These are phyloP conservation scores for Troglohyphantes excavatus DNA, from an alignment of 2,888 invertebrate genomes.

Conservation along the genomic window DNA sequence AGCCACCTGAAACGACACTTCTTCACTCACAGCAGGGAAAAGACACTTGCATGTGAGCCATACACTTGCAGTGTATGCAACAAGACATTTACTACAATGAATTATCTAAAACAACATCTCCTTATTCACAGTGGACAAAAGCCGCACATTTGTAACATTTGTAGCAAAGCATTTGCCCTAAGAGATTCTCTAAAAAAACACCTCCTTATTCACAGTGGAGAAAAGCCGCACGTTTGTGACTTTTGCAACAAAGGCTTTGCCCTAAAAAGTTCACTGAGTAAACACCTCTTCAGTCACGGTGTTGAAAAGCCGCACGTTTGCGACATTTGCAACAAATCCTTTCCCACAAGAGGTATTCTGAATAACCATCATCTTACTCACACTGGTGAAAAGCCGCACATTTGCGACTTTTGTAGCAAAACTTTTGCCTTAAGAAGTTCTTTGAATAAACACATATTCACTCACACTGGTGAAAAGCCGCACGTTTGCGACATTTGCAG, in stretches of 20 bases:
- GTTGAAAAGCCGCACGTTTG: constrained; percentile 14
- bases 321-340: not conserved
- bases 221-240: constrained; percentile 1
- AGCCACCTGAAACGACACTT: too few relatives aligned
- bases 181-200: not conserved
- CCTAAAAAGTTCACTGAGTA: not conserved
- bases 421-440: not conserved
- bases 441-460: not conserved
- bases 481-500: not conserved
- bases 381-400: not conserved
- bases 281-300: not conserved
- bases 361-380: constrained; percentile 10
- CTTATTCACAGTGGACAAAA: not conserved
- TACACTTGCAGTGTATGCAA: too few relatives aligned
- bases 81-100: too few relatives aligned
- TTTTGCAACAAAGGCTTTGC: not conserved
- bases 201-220: not conserved
- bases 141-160: constrained; percentile 3
- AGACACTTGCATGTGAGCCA: too few relatives aligned
- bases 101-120: too few relatives aligned
- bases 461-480: not conserved
- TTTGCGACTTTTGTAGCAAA: not conserved
- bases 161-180: not conserved
- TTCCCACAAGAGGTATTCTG: not conserved
- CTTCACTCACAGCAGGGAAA: too few relatives aligned